These are phyloP conservation scores for Strix uralensis DNA, from an alignment of 2,113 vertebrate species.

Conservation along the genomic window DNA sequence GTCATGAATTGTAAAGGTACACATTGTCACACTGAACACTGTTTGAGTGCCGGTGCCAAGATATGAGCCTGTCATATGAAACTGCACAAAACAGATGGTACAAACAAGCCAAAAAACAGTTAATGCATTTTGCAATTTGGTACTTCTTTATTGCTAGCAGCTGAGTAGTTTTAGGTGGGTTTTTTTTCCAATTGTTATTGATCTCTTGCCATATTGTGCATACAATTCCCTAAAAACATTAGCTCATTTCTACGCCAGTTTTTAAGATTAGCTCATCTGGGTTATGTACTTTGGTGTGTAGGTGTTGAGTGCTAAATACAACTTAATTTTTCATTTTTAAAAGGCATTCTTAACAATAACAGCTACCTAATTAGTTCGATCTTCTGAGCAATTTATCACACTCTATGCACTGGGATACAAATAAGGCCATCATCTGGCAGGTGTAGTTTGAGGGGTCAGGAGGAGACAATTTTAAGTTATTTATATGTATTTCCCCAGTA, in stretches of 20 bases:
- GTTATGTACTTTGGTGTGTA: constrained; percentile 57
- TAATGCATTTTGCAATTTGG: constrained; percentile 50
- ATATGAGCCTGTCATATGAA: background rate
- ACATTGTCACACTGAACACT: background rate
- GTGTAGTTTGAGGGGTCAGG: background rate
- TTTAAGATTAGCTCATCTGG: constrained; percentile 71
- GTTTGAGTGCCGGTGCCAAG: background rate
- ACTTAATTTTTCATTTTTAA: constrained; percentile 62
- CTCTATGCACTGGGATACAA: background rate
- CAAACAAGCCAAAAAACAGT: constrained; percentile 21
- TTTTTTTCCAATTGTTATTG: constrained; percentile 36
- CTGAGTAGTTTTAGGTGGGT: constrained; percentile 31
- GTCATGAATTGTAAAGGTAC: background rate
- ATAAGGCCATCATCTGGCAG: background rate
- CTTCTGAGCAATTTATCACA: constrained; percentile 3
- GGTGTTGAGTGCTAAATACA: constrained; percentile 68
- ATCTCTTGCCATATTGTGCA: constrained; percentile 67
- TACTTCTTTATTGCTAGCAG: constrained; percentile 60
- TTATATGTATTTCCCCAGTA: background rate
- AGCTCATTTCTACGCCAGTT: constrained; percentile 62
- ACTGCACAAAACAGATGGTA: background rate
- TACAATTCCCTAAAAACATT: constrained; percentile 67
- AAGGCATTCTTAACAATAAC: constrained; percentile 18
- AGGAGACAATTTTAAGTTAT: background rate
- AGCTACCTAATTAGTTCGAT: constrained; percentile 51